These are phyloP conservation scores for Siniperca obscura DNA, from an alignment of 2,797 vertebrate species.

Conservation along the genomic window DNA sequence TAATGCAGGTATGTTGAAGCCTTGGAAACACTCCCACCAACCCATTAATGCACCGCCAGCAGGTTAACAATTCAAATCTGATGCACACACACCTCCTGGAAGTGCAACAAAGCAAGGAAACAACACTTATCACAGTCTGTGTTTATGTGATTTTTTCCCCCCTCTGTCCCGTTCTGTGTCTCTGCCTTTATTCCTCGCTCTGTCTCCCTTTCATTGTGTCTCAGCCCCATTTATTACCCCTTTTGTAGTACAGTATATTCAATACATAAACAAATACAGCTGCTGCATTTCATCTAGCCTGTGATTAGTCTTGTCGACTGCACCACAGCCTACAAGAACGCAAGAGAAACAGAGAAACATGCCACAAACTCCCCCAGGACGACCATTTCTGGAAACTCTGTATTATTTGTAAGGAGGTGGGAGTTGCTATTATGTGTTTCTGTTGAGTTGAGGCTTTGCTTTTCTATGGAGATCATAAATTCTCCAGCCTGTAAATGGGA, in stretches of 20 bases:
- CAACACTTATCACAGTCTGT: constrained; percentile 53
- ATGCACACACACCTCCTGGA: constrained; percentile 24
- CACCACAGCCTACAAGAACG: constrained; percentile 56
- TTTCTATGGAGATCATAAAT: constrained; percentile 62
- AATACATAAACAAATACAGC: constrained; percentile 79
- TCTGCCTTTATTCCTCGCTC: constrained; percentile 34
- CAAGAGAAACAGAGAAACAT: constrained; percentile 48
- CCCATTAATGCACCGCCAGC: constrained; percentile 53
- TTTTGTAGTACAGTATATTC: constrained; percentile 64
- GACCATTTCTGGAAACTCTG: constrained; percentile 50
- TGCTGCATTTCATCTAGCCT: constrained; percentile 68
- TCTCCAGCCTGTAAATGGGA: constrained; percentile 54
- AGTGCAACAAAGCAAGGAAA: constrained; percentile 58
- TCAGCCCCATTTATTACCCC: constrained; percentile 65
- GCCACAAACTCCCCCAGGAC: constrained; percentile 57
- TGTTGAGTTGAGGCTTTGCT: constrained; percentile 61
- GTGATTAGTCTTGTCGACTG: constrained; percentile 68
- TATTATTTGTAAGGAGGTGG: constrained; percentile 64
- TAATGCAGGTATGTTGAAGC: constrained; percentile 63
- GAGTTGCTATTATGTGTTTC: constrained; percentile 59
- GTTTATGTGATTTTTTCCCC: constrained; percentile 43
- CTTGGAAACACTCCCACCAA: constrained; percentile 58
- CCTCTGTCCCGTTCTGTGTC: constrained; percentile 16
- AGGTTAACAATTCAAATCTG: constrained; percentile 58
- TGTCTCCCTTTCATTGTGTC: constrained; percentile 53